A percentile compares a stretch with the other conserved stretches of the same genome.
Evolutionary conservation across 1,140 invertebrate species (phyloP).

Genomic region (Lasaia peninsularis): DNA sequence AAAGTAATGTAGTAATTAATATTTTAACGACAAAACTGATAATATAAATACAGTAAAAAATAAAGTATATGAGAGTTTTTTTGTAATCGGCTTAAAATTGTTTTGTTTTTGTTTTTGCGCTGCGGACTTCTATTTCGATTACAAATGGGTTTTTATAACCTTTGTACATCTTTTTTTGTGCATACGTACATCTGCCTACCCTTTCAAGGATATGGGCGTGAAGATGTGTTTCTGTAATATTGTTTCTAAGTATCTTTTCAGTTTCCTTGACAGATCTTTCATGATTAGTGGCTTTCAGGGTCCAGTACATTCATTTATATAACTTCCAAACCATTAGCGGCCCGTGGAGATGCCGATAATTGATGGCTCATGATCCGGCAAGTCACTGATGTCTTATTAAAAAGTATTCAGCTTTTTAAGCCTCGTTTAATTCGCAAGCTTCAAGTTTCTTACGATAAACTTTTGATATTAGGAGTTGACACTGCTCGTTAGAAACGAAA

Average conservation of each 20-base stretch:
- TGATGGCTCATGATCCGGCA: slow-evolving; percentile 12
- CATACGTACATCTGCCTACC: too few relatives aligned
- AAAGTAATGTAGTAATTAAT: too few relatives aligned
- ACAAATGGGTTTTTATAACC: too few relatives aligned
- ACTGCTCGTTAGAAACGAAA: background rate
- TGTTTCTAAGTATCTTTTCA: slow-evolving; percentile 2
- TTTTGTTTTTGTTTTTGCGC: too few relatives aligned
- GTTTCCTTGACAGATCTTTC: slow-evolving; percentile 3
- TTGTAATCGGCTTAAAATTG: too few relatives aligned
- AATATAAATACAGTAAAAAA: too few relatives aligned
- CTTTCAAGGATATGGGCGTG: too few relatives aligned
- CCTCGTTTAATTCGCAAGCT: slow-evolving; percentile 11
- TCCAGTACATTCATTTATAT: slow-evolving; percentile 12
- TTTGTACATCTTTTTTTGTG: too few relatives aligned
- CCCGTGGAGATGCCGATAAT: slow-evolving; percentile 12
- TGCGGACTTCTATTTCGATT: too few relatives aligned
- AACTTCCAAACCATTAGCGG: slow-evolving; percentile 17
- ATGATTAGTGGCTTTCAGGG: slow-evolving; percentile 12
- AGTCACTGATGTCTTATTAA: slow-evolving; percentile 21
- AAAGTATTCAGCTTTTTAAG: slow-evolving; percentile 14
- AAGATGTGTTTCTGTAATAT: too few relatives aligned
- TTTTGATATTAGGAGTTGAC: background rate
- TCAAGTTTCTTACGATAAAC: background rate
- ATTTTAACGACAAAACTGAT: too few relatives aligned
- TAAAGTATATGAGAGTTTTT: too few relatives aligned